Base-by-base conservation (phyloP, 2,113 vertebrate genomes). In the Cyanoderma ruficeps region DNA sequence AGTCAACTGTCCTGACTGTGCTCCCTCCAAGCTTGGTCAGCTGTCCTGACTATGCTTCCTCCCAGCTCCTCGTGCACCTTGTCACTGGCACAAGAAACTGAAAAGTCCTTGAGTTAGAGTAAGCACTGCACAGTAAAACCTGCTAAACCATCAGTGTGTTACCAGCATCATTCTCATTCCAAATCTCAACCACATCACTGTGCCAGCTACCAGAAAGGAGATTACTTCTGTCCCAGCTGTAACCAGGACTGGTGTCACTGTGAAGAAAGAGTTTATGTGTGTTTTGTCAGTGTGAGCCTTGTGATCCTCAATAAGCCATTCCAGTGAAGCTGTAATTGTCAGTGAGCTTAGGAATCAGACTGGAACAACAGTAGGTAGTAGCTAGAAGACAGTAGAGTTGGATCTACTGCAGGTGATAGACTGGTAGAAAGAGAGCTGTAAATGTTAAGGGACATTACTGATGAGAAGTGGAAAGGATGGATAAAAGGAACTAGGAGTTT, bases 401-500 rank as follows among this genome's bases (percentile, higher is more conserved):
- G 42, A 89, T 47, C 75, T 91, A 13, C 37, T 93, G 39, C 28
- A 91, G 41, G 28, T 1, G 0, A 10, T 41, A 68, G 55, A n/a
- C 20, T 89, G 22, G 49, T 67, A 67, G 53, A 68, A 76, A 79
- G 49, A 89, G 42, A 33, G 64, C 50, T 71, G 47, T 76, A 65
- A 74, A 75, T 75, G 59, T 77, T 59, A 56, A 76, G 55, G 39
- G 76, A 44, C 3, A 1, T 86, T 83, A 59, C 57, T 86, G 83
- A 81, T 93, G 71, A 85, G 67, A 82, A 71, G 74, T 92, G 63
- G 77, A 85, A 83, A 87, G 42, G 47, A 55, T 50, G 79, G 82
- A 90, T 90, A 71, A 93, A 91, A 94, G 47, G 56, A 78, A 65
- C 31, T 47, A 69, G 35, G 75, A 91, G 59, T 42, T 92, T 89